phyloP scores from a whole-genome alignment of 2,797 vertebrate species.

The Lutjanus campechanus region DNA sequence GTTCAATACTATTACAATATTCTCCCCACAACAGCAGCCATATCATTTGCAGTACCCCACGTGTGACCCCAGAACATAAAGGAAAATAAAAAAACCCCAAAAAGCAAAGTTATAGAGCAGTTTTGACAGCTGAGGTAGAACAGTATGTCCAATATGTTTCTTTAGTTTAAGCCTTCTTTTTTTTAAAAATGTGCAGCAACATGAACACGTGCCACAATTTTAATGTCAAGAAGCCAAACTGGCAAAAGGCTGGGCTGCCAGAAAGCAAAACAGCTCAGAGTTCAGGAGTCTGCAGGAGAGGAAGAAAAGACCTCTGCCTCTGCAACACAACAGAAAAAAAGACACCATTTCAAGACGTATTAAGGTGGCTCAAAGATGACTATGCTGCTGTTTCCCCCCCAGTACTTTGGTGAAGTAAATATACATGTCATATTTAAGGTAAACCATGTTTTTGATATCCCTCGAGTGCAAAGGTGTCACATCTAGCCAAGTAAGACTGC shows the following conservation, averaged over 20 bases:
- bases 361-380: background rate
- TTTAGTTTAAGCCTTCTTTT: background rate
- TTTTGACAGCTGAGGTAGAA: background rate
- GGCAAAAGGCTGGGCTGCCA: constrained; percentile 21
- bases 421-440: background rate
- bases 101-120: background rate
- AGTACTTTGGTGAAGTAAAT: background rate
- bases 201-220: background rate
- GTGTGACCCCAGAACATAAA: background rate
- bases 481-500: background rate
- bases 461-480: background rate
- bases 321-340: constrained; percentile 18
- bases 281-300: constrained; percentile 26
- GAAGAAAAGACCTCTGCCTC: constrained; percentile 5
- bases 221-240: constrained; percentile 27
- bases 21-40: background rate
- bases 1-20: background rate
- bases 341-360: background rate
- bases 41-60: no score
- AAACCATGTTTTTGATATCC: background rate
- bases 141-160: background rate
- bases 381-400: fast-evolving
- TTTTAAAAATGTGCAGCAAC: background rate
- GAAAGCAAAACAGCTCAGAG: constrained; percentile 21
- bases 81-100: background rate